phyloP scores from a whole-genome alignment of 2,113 vertebrate species.

The Onychostruthus taczanowskii region DNA sequence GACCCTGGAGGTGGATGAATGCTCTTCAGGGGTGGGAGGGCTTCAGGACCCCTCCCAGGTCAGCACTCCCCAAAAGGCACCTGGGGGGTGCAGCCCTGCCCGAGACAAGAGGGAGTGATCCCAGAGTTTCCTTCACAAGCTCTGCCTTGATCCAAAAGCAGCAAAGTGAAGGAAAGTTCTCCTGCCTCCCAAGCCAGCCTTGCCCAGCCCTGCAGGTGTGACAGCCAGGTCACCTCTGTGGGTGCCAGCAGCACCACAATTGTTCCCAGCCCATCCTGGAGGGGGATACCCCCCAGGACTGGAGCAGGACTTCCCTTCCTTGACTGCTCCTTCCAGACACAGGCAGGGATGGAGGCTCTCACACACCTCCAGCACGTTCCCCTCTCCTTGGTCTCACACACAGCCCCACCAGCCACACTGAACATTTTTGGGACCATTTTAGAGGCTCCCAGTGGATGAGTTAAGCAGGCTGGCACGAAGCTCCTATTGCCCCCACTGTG shows the following conservation, averaged over 20 bases:
- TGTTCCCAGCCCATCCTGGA: not conserved
- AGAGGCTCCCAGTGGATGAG: too few species aligned
- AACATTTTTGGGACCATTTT: not conserved
- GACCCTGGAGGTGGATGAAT: too few species aligned
- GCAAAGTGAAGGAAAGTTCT: not conserved
- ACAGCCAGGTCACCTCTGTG: not conserved
- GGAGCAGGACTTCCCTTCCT: fast-evolving
- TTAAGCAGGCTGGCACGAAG: not conserved
- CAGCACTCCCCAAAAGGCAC: not conserved
- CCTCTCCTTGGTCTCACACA: not conserved
- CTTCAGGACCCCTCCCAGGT: not conserved
- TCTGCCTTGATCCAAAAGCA: not conserved
- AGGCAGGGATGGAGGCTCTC: not conserved
- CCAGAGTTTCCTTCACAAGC: not conserved
- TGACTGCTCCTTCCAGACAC: not conserved
- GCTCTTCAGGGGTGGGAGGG: not conserved
- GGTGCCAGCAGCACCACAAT: fast-evolving
- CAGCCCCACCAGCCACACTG: not conserved
- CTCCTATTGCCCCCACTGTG: not conserved
- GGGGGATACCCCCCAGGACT: fast-evolving
- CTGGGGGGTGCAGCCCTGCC: not conserved
- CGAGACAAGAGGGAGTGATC: fast-evolving
- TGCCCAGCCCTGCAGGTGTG: not conserved
- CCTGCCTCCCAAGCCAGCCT: not conserved
- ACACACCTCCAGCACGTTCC: not conserved